Evolutionary conservation across 2,888 invertebrate genomes (phyloP).

Genomic region (Apodemia duryi): DNA sequence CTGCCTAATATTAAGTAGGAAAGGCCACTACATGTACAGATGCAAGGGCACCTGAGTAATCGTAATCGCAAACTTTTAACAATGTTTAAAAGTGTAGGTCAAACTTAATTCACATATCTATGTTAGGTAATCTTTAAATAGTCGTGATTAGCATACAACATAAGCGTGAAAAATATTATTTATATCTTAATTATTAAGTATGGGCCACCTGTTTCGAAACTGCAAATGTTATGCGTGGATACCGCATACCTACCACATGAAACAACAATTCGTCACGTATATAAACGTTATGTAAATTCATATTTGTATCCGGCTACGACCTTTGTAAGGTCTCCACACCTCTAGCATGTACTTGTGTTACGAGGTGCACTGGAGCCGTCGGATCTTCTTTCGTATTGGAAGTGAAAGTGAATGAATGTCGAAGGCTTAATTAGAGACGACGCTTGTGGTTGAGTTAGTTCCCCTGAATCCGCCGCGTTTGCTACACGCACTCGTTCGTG

Average conservation of each 20-base stretch:
- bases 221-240: slow-evolving; percentile 1
- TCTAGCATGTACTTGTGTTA: slow-evolving; percentile 40
- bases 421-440: slow-evolving; percentile 78
- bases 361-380: slow-evolving; percentile 58
- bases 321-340: slow-evolving; percentile 68
- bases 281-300: slow-evolving; percentile 39
- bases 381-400: slow-evolving; percentile 71
- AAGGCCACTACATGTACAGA: too few species aligned
- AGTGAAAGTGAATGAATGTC: slow-evolving; percentile 79
- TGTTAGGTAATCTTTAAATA: not conserved
- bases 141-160: slow-evolving; percentile 4
- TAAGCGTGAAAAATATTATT: not conserved
- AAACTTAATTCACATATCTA: slow-evolving; percentile 1
- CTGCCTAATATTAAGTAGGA: too few species aligned
- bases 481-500: slow-evolving; percentile 51
- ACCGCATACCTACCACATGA: slow-evolving; percentile 17
- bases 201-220: slow-evolving; percentile 19
- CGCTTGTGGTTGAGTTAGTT: slow-evolving; percentile 68
- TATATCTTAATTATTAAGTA: slow-evolving; percentile 13
- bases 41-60: too few species aligned
- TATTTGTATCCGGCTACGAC: slow-evolving; percentile 64
- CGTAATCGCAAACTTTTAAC: not conserved
- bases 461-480: slow-evolving; percentile 62
- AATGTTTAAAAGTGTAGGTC: slow-evolving; percentile 2
- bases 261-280: slow-evolving; percentile 23